Conservation (phyloP, 2,113 vertebrate species). For the Vombatus ursinus region DNA sequence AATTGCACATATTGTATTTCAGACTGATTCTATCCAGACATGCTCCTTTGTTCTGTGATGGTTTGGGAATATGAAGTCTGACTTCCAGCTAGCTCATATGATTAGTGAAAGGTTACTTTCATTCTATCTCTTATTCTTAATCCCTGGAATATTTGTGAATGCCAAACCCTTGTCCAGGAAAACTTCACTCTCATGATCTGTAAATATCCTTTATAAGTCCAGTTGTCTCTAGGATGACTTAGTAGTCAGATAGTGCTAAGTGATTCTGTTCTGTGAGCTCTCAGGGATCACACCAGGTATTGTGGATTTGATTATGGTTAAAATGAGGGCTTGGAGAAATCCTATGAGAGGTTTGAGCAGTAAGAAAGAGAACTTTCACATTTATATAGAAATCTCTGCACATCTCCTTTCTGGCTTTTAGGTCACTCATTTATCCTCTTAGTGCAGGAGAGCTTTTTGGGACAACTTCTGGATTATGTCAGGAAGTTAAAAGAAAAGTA, state of each 20-base stretch:
- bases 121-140: slow-evolving; percentile 33
- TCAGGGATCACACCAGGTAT: background rate
- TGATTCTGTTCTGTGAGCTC: background rate
- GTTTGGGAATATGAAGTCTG: background rate
- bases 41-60: background rate
- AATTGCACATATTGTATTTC: background rate
- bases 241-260: background rate
- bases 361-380: slow-evolving; percentile 35
- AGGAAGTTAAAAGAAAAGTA: slow-evolving; percentile 55
- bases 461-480: background rate
- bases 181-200: background rate
- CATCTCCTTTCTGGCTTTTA: background rate
- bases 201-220: background rate
- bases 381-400: slow-evolving; percentile 47
- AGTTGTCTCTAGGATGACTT: background rate
- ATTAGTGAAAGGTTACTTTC: background rate
- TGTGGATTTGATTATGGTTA: slow-evolving; percentile 51
- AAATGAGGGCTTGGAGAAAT: slow-evolving; percentile 37
- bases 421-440: background rate
- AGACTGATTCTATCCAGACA: background rate
- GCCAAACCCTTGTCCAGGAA: background rate
- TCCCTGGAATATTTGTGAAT: background rate
- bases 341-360: background rate
- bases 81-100: background rate
- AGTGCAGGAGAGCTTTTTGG: background rate